Percentiles rank a stretch among this genome's conserved stretches.
These are phyloP conservation scores for Drosophila orosa DNA, from an alignment of 1,140 invertebrate species.

Conservation along the genomic window DNA sequence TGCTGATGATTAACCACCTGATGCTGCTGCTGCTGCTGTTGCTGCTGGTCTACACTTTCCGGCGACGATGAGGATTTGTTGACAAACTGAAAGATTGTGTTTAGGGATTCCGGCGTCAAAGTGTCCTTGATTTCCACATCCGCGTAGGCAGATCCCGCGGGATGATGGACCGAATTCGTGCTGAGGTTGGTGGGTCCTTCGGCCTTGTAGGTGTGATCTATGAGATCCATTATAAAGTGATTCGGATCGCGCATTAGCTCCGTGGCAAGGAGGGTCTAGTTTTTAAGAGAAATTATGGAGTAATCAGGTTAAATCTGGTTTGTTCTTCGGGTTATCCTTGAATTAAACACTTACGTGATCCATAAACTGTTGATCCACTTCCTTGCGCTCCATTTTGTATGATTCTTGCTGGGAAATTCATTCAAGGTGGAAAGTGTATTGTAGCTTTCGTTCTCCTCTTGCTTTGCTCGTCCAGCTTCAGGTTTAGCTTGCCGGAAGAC, in stretches of 20 bases:
- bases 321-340: fast-evolving
- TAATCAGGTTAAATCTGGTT: background rate
- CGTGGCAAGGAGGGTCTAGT: conserved; percentile 69
- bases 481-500: background rate
- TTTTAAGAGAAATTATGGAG: too few relatives aligned
- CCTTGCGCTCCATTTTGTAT: conserved; percentile 72
- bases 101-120: conserved; percentile 68
- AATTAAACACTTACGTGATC: conserved; percentile 63
- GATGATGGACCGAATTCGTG: conserved; percentile 24
- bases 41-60: conserved; percentile 28
- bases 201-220: conserved; percentile 57
- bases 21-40: background rate
- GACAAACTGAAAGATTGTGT: conserved; percentile 72
- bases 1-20: background rate
- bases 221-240: conserved; percentile 73
- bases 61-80: conserved; percentile 46
- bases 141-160: conserved; percentile 8
- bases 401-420: conserved; percentile 43
- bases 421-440: conserved; percentile 26
- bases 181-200: conserved; percentile 68
- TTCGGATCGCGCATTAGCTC: conserved; percentile 65
- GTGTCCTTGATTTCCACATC: conserved; percentile 32
- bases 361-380: conserved; percentile 77
- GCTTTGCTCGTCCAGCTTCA: too few relatives aligned
- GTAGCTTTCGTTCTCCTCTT: too few relatives aligned